Evolutionary conservation across 1,140 invertebrate species (phyloP).

Genomic region (Neotoxoptera formosana): DNA sequence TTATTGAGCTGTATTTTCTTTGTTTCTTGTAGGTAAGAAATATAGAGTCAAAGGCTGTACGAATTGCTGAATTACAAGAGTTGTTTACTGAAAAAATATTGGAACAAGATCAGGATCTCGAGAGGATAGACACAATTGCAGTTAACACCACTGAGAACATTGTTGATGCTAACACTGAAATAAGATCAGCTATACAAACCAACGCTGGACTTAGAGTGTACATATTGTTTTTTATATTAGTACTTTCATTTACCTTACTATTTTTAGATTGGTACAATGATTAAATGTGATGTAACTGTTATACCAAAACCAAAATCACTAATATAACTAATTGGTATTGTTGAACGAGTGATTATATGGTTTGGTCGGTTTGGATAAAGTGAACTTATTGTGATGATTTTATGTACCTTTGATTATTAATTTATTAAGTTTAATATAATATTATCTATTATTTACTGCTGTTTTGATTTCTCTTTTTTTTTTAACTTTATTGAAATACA

Average conservation of each 20-base stretch:
- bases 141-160: conserved; percentile 94
- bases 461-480: neutral
- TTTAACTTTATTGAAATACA: neutral
- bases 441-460: neutral
- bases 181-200: conserved; percentile 93
- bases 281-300: conserved; percentile 4
- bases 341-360: neutral
- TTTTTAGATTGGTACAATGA: conserved; percentile 98
- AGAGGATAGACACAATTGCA: conserved; percentile 85
- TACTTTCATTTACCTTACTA: conserved; percentile 93
- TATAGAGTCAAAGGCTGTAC: conserved; percentile 91
- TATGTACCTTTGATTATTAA: neutral
- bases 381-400: neutral
- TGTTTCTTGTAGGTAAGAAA: conserved; percentile 77
- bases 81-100: conserved; percentile 97
- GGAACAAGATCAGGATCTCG: conserved; percentile 92
- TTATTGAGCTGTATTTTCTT: conserved; percentile 64
- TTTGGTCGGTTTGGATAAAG: neutral
- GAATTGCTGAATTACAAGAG: conserved; percentile 95
- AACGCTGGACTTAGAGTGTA: conserved; percentile 93
- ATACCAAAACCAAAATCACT: neutral
- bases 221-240: conserved; percentile 93
- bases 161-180: conserved; percentile 95
- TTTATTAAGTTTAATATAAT: neutral
- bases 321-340: neutral